Conservation (phyloP, 2,113 vertebrate genomes). For the Grantiella picta region DNA sequence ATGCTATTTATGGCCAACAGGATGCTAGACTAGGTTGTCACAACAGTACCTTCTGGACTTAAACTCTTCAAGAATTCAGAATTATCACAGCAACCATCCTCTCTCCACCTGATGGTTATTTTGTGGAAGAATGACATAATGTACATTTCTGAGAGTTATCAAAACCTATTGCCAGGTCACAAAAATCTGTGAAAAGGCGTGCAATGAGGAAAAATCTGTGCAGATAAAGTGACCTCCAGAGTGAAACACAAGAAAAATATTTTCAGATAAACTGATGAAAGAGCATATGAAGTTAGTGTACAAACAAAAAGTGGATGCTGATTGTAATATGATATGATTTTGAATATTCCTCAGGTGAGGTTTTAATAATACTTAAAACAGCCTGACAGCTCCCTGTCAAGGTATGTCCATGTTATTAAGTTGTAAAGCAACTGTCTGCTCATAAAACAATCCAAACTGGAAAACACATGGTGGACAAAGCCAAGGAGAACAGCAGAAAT, state of each 20-base stretch:
- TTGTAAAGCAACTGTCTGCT: neutral
- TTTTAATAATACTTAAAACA: constrained; percentile 50
- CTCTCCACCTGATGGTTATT: neutral
- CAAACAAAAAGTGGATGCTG: neutral
- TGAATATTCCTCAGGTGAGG: constrained; percentile 17
- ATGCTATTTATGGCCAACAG: neutral
- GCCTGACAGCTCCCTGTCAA: constrained; percentile 42
- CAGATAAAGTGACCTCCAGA: neutral
- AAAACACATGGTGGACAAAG: constrained; percentile 37
- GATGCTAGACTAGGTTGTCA: neutral
- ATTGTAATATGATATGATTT: constrained; percentile 43
- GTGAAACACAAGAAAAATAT: neutral
- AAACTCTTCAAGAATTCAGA: neutral
- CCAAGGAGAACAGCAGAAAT: constrained; percentile 21
- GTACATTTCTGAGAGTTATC: neutral
- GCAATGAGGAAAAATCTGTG: neutral
- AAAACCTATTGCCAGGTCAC: neutral
- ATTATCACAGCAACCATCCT: neutral
- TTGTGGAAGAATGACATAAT: neutral
- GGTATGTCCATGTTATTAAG: constrained; percentile 18
- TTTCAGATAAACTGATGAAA: neutral
- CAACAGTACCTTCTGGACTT: neutral
- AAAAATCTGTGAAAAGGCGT: neutral
- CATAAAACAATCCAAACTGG: neutral
- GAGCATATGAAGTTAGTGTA: neutral